Conservation (phyloP, 2,797 vertebrate species). For the Pangasius mekongensis region DNA sequence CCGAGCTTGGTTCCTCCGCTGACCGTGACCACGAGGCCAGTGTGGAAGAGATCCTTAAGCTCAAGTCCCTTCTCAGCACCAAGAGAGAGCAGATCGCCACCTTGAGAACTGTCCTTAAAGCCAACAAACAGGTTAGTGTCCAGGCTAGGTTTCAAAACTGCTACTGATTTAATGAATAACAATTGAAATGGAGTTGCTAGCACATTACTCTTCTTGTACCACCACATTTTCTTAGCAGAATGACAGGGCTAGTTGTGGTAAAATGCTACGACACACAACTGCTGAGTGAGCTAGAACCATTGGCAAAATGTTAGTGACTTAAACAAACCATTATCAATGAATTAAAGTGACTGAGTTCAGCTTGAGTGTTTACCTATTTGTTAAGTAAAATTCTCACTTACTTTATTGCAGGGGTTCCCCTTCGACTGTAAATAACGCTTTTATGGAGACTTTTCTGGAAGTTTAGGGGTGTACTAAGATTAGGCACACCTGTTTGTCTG, state of each 20-base stretch:
- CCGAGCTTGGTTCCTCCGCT: slow-evolving; percentile 85
- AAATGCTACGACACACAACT: background rate
- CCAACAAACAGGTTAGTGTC: slow-evolving; percentile 92
- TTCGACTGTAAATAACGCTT: background rate
- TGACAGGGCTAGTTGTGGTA: background rate
- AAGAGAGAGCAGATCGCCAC: slow-evolving; percentile 99
- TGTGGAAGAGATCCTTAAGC: slow-evolving; percentile 95
- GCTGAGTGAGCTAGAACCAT: background rate
- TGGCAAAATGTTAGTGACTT: background rate
- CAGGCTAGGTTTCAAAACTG: slow-evolving; percentile 66
- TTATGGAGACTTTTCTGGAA: background rate
- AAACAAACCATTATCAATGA: background rate
- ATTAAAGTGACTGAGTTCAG: background rate
- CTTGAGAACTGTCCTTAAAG: slow-evolving; percentile 93
- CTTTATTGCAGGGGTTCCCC: background rate
- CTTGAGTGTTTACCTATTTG: background rate
- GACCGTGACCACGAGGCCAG: slow-evolving; percentile 95
- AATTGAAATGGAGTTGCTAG: background rate
- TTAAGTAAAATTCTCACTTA: background rate
- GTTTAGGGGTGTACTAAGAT: slow-evolving; percentile 54
- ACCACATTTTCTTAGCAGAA: background rate
- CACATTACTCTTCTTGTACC: background rate
- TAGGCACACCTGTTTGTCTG: slow-evolving; percentile 67
- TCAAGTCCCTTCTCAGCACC: slow-evolving; percentile 96
- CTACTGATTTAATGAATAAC: background rate